A percentile compares a stretch with the other conserved stretches of the same genome.
Conservation (phyloP, 2,797 vertebrate genomes). For the Bovichtus diacanthus region DNA sequence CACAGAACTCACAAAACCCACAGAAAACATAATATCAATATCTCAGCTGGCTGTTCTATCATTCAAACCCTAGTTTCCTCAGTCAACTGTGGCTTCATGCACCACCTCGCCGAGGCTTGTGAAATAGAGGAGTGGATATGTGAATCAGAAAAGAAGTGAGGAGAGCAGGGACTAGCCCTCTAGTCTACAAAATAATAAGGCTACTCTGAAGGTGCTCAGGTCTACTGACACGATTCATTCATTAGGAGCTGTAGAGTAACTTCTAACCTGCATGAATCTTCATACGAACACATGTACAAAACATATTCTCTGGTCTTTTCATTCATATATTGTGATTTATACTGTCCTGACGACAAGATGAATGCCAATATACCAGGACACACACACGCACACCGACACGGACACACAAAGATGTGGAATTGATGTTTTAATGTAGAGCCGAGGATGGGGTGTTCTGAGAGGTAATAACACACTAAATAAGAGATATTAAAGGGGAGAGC, state of each 20-base stretch:
- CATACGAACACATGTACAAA: not conserved
- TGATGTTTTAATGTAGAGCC: not conserved
- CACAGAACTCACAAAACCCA: no score
- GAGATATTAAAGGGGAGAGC: not conserved
- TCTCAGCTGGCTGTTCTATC: constrained; percentile 30
- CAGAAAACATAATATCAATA: constrained; percentile 7
- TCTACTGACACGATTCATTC: not conserved
- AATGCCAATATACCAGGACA: not conserved
- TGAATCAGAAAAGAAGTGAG: constrained; percentile 34
- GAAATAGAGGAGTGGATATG: constrained; percentile 24
- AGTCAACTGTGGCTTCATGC: constrained; percentile 38
- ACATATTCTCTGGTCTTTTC: not conserved
- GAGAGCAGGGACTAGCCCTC: constrained; percentile 4
- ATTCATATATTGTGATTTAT: constrained; percentile 19
- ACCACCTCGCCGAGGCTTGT: constrained; percentile 20
- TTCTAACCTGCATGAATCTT: not conserved
- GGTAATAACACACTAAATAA: constrained; percentile 8
- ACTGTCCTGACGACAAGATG: not conserved
- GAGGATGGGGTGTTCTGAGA: not conserved
- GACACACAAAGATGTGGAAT: not conserved
- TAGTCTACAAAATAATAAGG: constrained; percentile 21
- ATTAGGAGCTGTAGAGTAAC: not conserved
- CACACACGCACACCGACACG: not conserved
- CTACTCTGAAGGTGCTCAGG: not conserved
- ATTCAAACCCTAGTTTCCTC: constrained; percentile 24